Conservation (phyloP, 2,113 vertebrate species). For the Mionectes macconnelli region DNA sequence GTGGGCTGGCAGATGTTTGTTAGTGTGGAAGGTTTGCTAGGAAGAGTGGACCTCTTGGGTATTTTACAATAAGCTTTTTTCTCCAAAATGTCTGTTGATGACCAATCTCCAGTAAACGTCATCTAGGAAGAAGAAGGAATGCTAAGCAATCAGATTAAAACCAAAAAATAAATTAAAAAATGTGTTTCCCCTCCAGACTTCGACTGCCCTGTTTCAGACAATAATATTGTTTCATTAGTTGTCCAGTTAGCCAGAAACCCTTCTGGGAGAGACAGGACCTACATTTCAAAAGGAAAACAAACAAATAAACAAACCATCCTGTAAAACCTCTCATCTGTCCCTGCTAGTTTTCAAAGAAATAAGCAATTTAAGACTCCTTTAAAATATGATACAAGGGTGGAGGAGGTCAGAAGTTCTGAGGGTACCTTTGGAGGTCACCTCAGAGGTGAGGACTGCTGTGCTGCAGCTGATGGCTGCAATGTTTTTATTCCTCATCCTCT, state of each 20-base stretch:
- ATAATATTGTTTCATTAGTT: conserved; percentile 4
- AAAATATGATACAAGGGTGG: background rate
- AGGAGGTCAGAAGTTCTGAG: background rate
- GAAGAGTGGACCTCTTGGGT: background rate
- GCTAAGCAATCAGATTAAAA: background rate
- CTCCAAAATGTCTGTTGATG: background rate
- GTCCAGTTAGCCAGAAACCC: background rate
- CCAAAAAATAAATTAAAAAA: background rate
- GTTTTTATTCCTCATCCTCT: background rate
- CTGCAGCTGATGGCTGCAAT: background rate
- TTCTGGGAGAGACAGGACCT: background rate
- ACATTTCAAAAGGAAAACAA: background rate
- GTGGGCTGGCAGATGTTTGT: background rate
- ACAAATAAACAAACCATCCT: background rate
- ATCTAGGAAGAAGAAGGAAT: background rate
- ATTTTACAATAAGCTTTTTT: background rate
- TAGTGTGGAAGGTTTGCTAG: background rate
- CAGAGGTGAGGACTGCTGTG: background rate
- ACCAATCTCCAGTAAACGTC: background rate
- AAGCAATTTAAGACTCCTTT: background rate
- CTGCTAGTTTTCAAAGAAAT: background rate
- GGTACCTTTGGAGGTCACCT: background rate
- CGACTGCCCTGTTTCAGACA: background rate
- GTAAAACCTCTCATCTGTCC: background rate
- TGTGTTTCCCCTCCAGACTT: background rate